Evolutionary conservation across 2,113 vertebrate species (phyloP).

Genomic region (Procavia capensis): DNA sequence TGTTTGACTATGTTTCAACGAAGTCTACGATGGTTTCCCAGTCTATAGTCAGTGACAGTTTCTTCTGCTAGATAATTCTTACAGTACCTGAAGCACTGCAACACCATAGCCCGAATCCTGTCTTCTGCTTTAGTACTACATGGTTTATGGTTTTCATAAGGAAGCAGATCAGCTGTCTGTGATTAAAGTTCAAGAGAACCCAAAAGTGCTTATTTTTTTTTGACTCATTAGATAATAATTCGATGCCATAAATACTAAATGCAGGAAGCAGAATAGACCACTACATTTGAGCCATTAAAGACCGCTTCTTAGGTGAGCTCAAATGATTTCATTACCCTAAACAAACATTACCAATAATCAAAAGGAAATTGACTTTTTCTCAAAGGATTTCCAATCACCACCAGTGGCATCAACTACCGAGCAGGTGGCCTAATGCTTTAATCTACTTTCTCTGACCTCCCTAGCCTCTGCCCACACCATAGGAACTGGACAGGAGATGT

Average conservation of each 20-base stretch:
- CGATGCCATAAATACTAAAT: slow-evolving; percentile 32
- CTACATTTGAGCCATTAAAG: slow-evolving; percentile 4
- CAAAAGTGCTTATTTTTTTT: slow-evolving; percentile 38
- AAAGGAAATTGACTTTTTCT: slow-evolving; percentile 54
- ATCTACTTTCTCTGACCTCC: background rate
- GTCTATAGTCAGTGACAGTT: background rate
- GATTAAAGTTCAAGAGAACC: slow-evolving; percentile 27
- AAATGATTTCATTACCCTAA: slow-evolving; percentile 56
- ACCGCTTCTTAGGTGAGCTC: slow-evolving; percentile 41
- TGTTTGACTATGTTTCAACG: background rate
- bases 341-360: slow-evolving; percentile 58
- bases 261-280: slow-evolving; percentile 2
- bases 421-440: background rate
- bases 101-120: background rate
- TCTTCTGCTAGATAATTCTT: background rate
- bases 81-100: background rate
- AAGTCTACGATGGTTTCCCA: background rate
- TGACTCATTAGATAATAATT: slow-evolving; percentile 41
- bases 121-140: background rate
- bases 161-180: background rate
- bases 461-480: background rate
- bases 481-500: background rate
- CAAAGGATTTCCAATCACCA: background rate
- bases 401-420: slow-evolving; percentile 11
- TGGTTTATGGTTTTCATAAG: background rate